Conservation (phyloP, 2,888 invertebrate genomes). For the Tipula helvola region DNA sequence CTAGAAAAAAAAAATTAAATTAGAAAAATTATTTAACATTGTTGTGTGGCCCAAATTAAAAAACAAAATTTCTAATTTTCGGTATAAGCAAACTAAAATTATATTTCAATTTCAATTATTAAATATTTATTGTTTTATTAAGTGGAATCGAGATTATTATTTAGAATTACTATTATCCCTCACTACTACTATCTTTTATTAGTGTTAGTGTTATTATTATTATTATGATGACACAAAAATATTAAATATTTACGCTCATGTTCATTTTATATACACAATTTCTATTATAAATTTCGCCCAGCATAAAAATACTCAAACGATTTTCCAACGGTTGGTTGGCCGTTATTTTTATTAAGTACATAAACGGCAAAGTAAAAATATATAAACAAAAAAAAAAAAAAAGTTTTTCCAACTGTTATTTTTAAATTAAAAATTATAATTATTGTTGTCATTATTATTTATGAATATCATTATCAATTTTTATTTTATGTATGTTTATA, state of each 20-base stretch:
- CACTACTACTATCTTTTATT: neutral
- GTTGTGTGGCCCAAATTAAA: neutral
- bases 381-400: neutral
- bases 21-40: no score
- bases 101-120: neutral
- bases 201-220: neutral
- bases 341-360: neutral
- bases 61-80: neutral
- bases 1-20: no score
- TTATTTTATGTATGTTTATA: neutral
- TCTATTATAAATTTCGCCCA: neutral
- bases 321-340: neutral
- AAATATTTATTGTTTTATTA: neutral
- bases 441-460: neutral
- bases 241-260: neutral
- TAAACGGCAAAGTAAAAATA: neutral
- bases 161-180: neutral
- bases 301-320: neutral
- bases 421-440: constrained; percentile 4
- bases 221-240: neutral
- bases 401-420: neutral
- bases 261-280: neutral
- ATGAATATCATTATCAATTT: neutral
- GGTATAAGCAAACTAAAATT: no score
- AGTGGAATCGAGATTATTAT: neutral